Base-by-base conservation (phyloP, 2,888 invertebrate species). In the Stramonita haemastoma region DNA sequence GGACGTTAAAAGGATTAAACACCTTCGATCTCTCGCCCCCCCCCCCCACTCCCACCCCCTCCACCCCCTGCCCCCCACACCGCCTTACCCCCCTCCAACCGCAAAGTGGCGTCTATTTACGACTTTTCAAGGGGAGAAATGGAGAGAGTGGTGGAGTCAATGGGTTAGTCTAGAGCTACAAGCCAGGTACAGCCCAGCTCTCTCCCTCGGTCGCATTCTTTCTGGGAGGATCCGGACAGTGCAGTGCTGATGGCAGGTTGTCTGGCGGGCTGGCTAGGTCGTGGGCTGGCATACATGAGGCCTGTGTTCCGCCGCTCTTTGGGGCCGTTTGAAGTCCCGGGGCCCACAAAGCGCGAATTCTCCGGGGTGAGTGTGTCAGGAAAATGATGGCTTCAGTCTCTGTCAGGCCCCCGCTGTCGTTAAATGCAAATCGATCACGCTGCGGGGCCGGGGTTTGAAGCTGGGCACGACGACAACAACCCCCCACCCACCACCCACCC, bases 261-360 rank as follows among this genome's bases (percentile, higher is more conserved):
- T 57, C 34, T 86, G 29, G 86, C 29, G 60, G 57, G 32, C 77
- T n/a, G n/a, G n/a, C 60, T 5, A 32, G 66, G 56, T 60, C 86
- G 86, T 86, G 60, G 86, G 6, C 13, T 0, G 60, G 86, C 26
- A 86, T 86, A 86, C 57, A 60, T 32, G 32, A 1, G 81, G 13
- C 29, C 11, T 22, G 22, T 46, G 81, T 46, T 46, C 22, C 73
- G 17, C n/a, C 2, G 36, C 66, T 29, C 66, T 86, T 86, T 81
- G n/a, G 81, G 57, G 60, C 60, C 66, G 60, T 86, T 86, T 86
- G 86, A 86, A 86, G 60, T 86, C 1, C 15, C 26, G 19, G 60
- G 66, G 57, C n/a, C 85, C 57, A 86, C 86, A 86, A 66, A 86
- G 86, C 86, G 86, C 66, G 60, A 85, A 85, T 85, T 85, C 29